phyloP scores from a whole-genome alignment of 2,888 invertebrate genomes.

The Trachelus tabidus region DNA sequence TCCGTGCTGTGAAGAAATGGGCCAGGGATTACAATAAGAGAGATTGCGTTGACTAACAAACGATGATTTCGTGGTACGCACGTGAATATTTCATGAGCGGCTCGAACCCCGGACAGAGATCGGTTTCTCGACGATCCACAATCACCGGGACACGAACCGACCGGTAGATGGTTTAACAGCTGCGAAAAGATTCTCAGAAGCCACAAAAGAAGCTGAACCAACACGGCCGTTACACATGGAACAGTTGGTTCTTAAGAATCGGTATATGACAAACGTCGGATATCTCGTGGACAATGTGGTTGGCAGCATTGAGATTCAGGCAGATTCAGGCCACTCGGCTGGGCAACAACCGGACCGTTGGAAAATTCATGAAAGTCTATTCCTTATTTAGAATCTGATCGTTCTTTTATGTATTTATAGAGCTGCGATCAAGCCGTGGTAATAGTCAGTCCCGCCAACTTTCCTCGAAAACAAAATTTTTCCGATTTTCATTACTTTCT shows the following conservation, averaged over 20 bases:
- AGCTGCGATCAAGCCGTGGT: neutral
- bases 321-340: constrained; percentile 25
- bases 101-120: neutral
- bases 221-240: neutral
- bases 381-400: constrained; percentile 11
- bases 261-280: neutral
- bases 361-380: constrained; percentile 53
- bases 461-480: neutral
- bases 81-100: constrained; percentile 59
- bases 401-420: neutral
- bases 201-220: neutral
- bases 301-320: neutral
- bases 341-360: constrained; percentile 26
- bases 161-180: neutral
- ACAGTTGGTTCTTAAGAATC: neutral
- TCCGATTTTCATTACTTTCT: neutral
- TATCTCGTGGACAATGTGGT: neutral
- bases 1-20: constrained; percentile 32
- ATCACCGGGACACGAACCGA: neutral
- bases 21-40: constrained; percentile 34
- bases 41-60: constrained; percentile 27
- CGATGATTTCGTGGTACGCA: constrained; percentile 33
- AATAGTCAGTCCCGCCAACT: neutral
- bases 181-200: neutral
- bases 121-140: neutral